Evolutionary conservation across 2,797 vertebrate genomes (phyloP).

Genomic region (Melanotaenia boesemani): DNA sequence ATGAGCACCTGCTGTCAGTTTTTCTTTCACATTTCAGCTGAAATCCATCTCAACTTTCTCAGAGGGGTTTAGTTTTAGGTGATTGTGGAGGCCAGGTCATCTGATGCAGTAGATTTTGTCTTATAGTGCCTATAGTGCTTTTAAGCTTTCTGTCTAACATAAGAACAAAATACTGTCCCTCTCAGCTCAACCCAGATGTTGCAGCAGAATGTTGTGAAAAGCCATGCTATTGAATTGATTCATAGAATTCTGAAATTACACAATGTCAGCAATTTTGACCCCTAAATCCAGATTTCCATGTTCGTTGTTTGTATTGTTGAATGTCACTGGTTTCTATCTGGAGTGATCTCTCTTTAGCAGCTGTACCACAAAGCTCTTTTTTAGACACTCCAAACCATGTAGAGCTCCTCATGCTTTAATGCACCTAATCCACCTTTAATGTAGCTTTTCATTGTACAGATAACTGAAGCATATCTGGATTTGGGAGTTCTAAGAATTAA

Average conservation of each 20-base stretch:
- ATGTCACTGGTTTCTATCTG: not conserved
- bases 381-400: not conserved
- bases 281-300: not conserved
- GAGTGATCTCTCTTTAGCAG: not conserved
- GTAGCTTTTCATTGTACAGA: no score
- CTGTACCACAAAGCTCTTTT: not conserved
- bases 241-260: not conserved
- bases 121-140: not conserved
- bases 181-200: not conserved
- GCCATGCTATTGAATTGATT: not conserved
- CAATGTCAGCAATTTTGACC: not conserved
- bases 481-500: no score
- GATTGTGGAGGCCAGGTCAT: not conserved
- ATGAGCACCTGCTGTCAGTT: not conserved
- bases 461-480: no score
- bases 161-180: not conserved
- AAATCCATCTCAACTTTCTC: not conserved
- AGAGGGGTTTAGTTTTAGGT: not conserved
- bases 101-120: not conserved
- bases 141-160: not conserved
- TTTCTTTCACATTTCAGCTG: not conserved
- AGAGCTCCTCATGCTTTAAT: not conserved
- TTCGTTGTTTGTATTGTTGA: not conserved
- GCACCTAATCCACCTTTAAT: no score
- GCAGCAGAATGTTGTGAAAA: not conserved